These are phyloP conservation scores for Phrixothrix hirtus DNA, from an alignment of 2,888 invertebrate genomes.

Conservation along the genomic window DNA sequence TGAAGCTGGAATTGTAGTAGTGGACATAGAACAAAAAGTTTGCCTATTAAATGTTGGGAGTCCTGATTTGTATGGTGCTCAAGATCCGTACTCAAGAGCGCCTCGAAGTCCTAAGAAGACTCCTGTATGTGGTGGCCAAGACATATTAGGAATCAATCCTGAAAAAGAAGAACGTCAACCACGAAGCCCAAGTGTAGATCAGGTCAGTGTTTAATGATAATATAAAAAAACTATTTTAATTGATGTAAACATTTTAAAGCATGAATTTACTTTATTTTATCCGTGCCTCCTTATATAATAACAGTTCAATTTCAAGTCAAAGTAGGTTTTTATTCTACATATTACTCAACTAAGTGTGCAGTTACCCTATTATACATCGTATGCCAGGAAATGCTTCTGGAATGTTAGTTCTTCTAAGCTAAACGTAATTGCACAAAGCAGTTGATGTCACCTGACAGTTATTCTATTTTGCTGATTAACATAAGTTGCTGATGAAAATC, in stretches of 20 bases:
- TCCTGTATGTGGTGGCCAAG: conserved; percentile 51
- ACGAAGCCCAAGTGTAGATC: conserved; percentile 86
- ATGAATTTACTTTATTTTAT: too few species aligned
- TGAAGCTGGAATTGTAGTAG: conserved; percentile 92
- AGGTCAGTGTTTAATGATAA: conserved; percentile 64
- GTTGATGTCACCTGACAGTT: conserved; percentile 39
- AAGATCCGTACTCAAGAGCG: conserved; percentile 83
- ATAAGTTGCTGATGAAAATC: conserved; percentile 46
- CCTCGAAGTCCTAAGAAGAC: conserved; percentile 74
- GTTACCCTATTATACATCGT: conserved; percentile 12
- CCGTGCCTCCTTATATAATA: too few species aligned
- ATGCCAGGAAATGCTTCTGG: conserved; percentile 20
- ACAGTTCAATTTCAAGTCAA: conserved; percentile 11
- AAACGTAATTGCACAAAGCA: conserved; percentile 29
- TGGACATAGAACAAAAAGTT: conserved; percentile 90
- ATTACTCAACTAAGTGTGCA: conserved; percentile 29
- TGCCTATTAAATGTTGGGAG: conserved; percentile 88
- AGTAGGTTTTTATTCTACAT: conserved; percentile 19
- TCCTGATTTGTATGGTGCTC: conserved; percentile 87
- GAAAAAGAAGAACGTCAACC: conserved; percentile 61
- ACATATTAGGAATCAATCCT: conserved; percentile 51
- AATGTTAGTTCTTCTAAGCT: conserved; percentile 27
- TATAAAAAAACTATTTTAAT: background rate
- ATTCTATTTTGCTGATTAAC: conserved; percentile 47
- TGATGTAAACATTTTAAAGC: conserved; percentile 8